These are phyloP conservation scores for Ridgeia piscesae DNA, from an alignment of 1,140 invertebrate genomes.

Conservation along the genomic window DNA sequence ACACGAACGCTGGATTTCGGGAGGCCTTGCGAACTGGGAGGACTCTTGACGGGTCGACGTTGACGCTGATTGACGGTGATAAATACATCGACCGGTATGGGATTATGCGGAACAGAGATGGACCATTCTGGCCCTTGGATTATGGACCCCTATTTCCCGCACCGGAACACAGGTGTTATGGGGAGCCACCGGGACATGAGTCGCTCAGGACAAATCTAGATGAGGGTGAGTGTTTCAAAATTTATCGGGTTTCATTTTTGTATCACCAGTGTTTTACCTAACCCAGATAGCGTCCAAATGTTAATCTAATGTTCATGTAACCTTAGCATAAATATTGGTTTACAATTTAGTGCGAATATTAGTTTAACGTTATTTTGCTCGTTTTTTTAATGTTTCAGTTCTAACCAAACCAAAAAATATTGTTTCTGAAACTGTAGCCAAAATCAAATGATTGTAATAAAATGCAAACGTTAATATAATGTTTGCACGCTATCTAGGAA, in stretches of 20 bases:
- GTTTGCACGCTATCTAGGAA: too few species aligned
- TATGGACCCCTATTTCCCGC: constrained; percentile 47
- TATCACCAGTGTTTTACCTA: too few species aligned
- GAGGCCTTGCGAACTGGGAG: constrained; percentile 42
- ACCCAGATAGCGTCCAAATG: too few species aligned
- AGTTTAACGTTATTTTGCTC: too few species aligned
- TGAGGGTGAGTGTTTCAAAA: background rate
- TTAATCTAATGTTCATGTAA: too few species aligned
- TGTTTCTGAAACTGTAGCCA: too few species aligned
- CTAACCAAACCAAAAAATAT: too few species aligned
- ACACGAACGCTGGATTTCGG: constrained; percentile 49
- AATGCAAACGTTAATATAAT: too few species aligned
- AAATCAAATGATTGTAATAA: too few species aligned
- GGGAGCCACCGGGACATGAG: background rate
- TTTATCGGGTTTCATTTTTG: background rate
- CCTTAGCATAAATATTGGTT: too few species aligned
- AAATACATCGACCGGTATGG: constrained; percentile 51
- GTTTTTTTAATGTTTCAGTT: too few species aligned
- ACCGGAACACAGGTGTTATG: constrained; percentile 28
- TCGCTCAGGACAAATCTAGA: background rate
- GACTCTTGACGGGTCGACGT: constrained; percentile 41
- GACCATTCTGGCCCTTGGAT: constrained; percentile 55
- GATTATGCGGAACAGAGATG: constrained; percentile 45
- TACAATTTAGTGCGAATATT: too few species aligned
- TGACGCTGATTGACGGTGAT: constrained; percentile 40